Conservation (phyloP, 2,113 vertebrate genomes). For the Scytalopus superciliaris region DNA sequence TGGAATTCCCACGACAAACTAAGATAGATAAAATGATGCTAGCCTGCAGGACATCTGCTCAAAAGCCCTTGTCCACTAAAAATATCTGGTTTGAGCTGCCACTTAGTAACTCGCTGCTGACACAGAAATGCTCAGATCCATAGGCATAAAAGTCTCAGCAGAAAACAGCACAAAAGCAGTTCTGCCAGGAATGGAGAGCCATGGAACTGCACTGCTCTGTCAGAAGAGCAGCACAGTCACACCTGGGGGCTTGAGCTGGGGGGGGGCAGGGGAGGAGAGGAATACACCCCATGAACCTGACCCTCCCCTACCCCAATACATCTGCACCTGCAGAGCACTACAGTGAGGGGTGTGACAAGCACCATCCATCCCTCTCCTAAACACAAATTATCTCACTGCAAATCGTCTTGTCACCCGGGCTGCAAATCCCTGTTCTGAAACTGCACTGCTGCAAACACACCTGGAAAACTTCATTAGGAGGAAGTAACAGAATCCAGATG, state of each 20-base stretch:
- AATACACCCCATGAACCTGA: not conserved
- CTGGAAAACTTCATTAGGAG: not conserved
- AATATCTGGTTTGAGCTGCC: not conserved
- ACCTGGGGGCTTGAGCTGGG: rapidly evolving
- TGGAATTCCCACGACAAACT: not conserved
- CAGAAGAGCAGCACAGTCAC: not conserved
- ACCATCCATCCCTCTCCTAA: not conserved
- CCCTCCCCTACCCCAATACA: not conserved
- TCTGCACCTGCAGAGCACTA: not conserved
- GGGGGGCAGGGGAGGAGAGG: not conserved
- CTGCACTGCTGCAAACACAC: not conserved
- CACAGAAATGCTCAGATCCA: not conserved
- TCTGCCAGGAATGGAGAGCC: not conserved
- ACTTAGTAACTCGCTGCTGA: not conserved
- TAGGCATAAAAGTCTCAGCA: not conserved
- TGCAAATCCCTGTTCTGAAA: not conserved
- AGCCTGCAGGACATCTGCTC: not conserved
- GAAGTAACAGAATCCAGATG: not conserved
- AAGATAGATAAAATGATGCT: not conserved
- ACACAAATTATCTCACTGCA: not conserved
- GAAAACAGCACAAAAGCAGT: not conserved
- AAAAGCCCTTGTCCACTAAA: not conserved
- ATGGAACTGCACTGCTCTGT: not conserved
- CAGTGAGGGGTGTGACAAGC: not conserved
- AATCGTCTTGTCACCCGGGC: not conserved